A percentile compares a stretch with the other conserved stretches of the same genome.
These are phyloP conservation scores for Agonopterix alstromeriana DNA, from an alignment of 2,888 invertebrate species.

Conservation along the genomic window DNA sequence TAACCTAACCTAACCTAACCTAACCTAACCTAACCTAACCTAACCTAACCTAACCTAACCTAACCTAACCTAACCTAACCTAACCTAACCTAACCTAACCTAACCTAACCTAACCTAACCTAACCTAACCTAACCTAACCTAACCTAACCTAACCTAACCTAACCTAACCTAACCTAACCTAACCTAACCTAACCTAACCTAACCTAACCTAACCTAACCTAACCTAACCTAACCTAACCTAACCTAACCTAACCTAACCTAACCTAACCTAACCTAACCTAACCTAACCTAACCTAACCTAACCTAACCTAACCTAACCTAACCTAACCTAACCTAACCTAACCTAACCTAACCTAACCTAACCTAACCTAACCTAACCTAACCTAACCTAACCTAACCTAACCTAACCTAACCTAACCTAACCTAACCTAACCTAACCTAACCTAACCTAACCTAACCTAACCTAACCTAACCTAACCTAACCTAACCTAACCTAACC, in stretches of 20 bases:
- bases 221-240: slow-evolving; percentile 16
- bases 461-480: slow-evolving; percentile 8
- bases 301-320: slow-evolving; percentile 14
- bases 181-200: slow-evolving; percentile 20
- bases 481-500: slow-evolving; percentile 20
- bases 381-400: slow-evolving; percentile 20
- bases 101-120: slow-evolving; percentile 12
- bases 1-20: slow-evolving; percentile 12
- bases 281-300: slow-evolving; percentile 20
- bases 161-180: slow-evolving; percentile 5
- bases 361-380: slow-evolving; percentile 9
- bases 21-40: slow-evolving; percentile 20
- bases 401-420: slow-evolving; percentile 12
- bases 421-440: slow-evolving; percentile 16
- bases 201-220: slow-evolving; percentile 13
- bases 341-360: slow-evolving; percentile 20
- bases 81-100: slow-evolving; percentile 20
- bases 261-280: slow-evolving; percentile 10
- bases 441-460: slow-evolving; percentile 20
- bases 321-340: slow-evolving; percentile 17
- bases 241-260: slow-evolving; percentile 20
- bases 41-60: slow-evolving; percentile 18
- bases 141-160: slow-evolving; percentile 17
- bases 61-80: slow-evolving; percentile 15
- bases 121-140: slow-evolving; percentile 20